Conservation (phyloP, 2,113 vertebrate species). For the Chloebia gouldiae region DNA sequence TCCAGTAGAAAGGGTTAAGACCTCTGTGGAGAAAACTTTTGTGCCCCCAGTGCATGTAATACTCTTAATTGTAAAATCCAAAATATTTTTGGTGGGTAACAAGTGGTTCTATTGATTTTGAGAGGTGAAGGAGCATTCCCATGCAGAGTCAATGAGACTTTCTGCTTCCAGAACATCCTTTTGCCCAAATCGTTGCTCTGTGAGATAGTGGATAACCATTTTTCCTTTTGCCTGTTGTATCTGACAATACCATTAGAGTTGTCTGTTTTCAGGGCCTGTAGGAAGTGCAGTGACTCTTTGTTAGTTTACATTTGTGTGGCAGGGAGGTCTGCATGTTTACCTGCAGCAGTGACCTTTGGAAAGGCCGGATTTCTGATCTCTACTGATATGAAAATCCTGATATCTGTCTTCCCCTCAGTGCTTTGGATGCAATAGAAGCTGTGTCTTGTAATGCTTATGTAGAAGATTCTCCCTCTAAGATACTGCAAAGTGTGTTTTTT, state of each 20-base stretch:
- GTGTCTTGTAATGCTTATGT: not conserved
- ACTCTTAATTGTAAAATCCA: not conserved
- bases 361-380: not conserved
- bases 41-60: not conserved
- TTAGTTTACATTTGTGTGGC: not conserved
- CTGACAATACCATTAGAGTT: not conserved
- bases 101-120: not conserved
- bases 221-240: accelerated
- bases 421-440: not conserved
- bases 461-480: not conserved
- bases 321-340: not conserved
- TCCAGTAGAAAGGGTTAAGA: not conserved
- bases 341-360: not conserved
- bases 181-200: not conserved
- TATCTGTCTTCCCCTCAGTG: not conserved
- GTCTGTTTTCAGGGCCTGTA: not conserved
- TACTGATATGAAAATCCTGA: not conserved
- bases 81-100: not conserved
- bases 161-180: not conserved
- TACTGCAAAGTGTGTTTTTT: accelerated
- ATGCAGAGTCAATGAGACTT: accelerated
- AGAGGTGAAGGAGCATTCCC: not conserved
- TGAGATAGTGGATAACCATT: not conserved
- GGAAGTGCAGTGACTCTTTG: not conserved
- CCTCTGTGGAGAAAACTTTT: not conserved